Conservation (phyloP, 2,113 vertebrate species). For the Papio anubis region DNA sequence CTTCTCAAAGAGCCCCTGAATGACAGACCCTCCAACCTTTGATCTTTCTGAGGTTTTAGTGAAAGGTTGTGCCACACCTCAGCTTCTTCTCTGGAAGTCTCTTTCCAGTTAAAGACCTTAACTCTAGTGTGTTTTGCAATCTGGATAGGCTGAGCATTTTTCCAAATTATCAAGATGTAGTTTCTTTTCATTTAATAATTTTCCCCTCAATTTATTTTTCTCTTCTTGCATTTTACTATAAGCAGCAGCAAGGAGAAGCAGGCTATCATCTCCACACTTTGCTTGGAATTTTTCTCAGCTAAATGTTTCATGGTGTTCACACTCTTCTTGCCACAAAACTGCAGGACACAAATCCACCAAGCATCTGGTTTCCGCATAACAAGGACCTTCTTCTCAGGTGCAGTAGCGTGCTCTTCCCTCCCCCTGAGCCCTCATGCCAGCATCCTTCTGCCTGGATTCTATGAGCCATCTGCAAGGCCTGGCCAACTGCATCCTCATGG, state of each 20-base stretch:
- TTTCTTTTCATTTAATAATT: background rate
- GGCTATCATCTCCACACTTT: fast-evolving
- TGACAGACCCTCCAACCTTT: fast-evolving
- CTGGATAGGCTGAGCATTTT: background rate
- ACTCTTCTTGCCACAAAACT: fast-evolving
- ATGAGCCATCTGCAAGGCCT: background rate
- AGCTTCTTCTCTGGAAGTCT: background rate
- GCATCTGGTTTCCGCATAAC: fast-evolving
- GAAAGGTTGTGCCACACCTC: fast-evolving
- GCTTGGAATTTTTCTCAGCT: background rate
- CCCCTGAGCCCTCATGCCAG: fast-evolving
- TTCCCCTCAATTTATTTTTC: background rate
- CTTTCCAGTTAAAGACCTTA: background rate
- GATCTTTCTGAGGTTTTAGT: background rate
- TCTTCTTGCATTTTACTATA: background rate
- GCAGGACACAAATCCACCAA: background rate
- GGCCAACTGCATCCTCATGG: background rate
- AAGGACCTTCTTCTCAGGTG: fast-evolving
- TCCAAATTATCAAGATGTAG: background rate
- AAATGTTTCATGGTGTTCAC: fast-evolving
- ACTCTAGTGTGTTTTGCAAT: background rate
- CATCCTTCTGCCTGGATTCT: fast-evolving
- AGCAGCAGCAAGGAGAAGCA: fast-evolving
- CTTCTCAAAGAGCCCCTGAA: background rate
- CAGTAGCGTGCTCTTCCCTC: fast-evolving